Evolutionary conservation across 1,140 invertebrate genomes (phyloP), one percentile per base, ranked within the genome.

Genomic region (Gonioctena quinquepunctata): DNA sequence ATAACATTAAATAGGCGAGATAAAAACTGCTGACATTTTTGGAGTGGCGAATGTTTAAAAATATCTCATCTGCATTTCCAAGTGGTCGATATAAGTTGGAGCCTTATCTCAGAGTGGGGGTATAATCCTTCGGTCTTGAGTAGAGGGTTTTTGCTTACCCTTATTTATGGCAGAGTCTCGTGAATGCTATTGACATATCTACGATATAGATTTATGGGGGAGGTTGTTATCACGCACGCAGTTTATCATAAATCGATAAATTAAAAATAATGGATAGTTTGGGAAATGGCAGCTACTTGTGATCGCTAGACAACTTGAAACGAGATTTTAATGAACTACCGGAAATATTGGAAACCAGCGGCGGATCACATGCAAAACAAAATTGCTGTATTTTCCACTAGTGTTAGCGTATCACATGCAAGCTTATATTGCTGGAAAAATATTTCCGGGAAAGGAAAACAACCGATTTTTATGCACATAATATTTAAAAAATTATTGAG

Each of bases 61-160:
- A 66, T 7, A 54, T 54, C 63, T 54, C 48, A 66, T 66, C 49
- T 66, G 42, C 63, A 66, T 66, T 66, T 66, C 50, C 42, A 67
- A 67, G 52, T 59, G 54, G 54, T n/a, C 18, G 19, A 59, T 67
- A 67, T 57, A 67, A 26, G 28, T 67, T 67, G 33, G 49, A 19
- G 21, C 13, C 22, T 59, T 59, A 33, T 59, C 33, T 67, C 49
- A 57, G 28, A 67, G 56, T 59, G 28, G 66, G 66, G 66, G 25
- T 48, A 48, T 67, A 48, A 67, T 57, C 66, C 66, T 23, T 56
- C 64, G 66, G 21, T 49, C 56, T 67, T 60, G 66, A 67, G 66
- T 67, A 19, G 66, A 67, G 66, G 42, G 66, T 67, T 67, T 67
- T 67, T 67, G 28, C 66, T 67, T 67, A 33, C 66, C 66, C 66